A percentile compares a stretch with the other conserved stretches of the same genome.
These are phyloP conservation scores for Cyrtonyx montezumae DNA, from an alignment of 2,113 vertebrate genomes.

Conservation along the genomic window DNA sequence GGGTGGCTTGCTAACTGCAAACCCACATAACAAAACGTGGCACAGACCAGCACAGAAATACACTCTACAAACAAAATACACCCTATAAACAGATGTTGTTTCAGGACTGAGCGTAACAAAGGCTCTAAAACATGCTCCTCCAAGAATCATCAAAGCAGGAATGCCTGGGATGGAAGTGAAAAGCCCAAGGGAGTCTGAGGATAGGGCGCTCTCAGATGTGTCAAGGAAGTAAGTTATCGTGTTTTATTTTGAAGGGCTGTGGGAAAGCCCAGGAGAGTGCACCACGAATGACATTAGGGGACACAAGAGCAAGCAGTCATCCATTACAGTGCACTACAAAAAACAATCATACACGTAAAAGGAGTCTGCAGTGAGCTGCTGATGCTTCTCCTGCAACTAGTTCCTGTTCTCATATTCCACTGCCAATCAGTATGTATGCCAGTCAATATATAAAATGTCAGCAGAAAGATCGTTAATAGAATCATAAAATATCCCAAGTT, in stretches of 20 bases:
- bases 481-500: background rate
- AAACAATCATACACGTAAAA: background rate
- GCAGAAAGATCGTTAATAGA: background rate
- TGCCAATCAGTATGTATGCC: background rate
- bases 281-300: background rate
- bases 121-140: background rate
- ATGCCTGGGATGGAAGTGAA: slow-evolving; percentile 41
- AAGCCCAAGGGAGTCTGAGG: slow-evolving; percentile 38
- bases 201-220: slow-evolving; percentile 15
- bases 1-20: background rate
- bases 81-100: slow-evolving; percentile 6
- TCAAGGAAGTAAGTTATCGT: background rate
- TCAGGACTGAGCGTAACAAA: slow-evolving; percentile 42
- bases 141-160: slow-evolving; percentile 37
- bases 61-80: slow-evolving; percentile 12
- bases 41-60: slow-evolving; percentile 27
- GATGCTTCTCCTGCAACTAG: background rate
- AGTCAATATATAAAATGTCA: background rate
- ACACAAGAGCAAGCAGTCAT: background rate
- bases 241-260: slow-evolving; percentile 43
- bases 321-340: background rate
- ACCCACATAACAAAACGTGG: background rate
- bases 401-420: background rate
- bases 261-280: slow-evolving; percentile 17
- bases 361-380: background rate